These are phyloP conservation scores for Campylorhamphus procurvoides DNA, from an alignment of 2,113 vertebrate genomes.

Conservation along the genomic window DNA sequence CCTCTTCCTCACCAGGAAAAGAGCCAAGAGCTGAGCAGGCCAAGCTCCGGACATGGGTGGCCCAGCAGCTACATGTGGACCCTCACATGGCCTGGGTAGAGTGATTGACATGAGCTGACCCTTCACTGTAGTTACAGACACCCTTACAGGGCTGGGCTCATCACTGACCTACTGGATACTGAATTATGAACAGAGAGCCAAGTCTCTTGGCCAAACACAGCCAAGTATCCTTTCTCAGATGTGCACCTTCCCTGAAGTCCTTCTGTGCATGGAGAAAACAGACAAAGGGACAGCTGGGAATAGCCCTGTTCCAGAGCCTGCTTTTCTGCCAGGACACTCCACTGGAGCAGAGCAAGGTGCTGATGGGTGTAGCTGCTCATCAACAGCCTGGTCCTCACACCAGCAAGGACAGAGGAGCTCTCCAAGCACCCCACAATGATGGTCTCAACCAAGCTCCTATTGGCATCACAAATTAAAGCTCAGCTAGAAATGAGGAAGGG, in stretches of 20 bases:
- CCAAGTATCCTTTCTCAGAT: background rate
- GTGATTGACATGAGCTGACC: background rate
- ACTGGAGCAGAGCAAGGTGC: background rate
- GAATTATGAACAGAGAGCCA: background rate
- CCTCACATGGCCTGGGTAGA: background rate
- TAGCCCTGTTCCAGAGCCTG: background rate
- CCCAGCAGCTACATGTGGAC: accelerated
- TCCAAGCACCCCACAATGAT: background rate
- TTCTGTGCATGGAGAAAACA: background rate
- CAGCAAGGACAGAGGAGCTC: background rate
- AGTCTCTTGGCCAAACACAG: background rate
- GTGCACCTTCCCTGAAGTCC: background rate
- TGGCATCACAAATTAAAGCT: background rate
- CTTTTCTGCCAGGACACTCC: background rate
- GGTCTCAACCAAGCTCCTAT: background rate
- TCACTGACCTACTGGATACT: background rate
- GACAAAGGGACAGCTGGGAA: background rate
- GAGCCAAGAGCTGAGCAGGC: background rate
- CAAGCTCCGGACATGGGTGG: background rate
- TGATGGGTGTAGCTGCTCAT: background rate
- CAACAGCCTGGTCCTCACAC: background rate
- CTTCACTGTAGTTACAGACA: background rate
- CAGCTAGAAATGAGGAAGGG: background rate
- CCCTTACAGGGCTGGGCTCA: background rate
- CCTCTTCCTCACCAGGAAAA: background rate